Base-by-base conservation (phyloP, 2,888 invertebrate genomes). In the Omphaloscelis lunosa region DNA sequence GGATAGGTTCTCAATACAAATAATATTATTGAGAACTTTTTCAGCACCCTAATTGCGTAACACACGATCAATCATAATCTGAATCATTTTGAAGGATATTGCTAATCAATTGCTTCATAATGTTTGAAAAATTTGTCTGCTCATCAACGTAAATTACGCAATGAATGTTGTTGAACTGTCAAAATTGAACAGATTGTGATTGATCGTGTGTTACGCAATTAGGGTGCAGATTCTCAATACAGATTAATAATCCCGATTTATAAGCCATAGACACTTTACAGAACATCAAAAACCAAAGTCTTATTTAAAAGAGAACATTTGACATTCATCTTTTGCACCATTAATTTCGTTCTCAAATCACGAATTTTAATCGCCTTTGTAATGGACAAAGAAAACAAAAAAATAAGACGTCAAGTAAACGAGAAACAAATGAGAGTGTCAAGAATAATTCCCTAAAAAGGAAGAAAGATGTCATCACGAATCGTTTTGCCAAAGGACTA, bases 381-480 rank as follows among this genome's bases (percentile, higher is more conserved):
- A 67, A 81, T 63, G 61, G 56, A 75, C 76, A 62, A 72, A 82
- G 68, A 45, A 63, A 79, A 75, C 53, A 73, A 56, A 82, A 76
- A 76, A 74, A 69, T 74, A 72, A 71, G 59, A 67, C 71, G 41
- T 67, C 29, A 77, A 82, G 75, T 76, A 80, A 69, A 77, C 76
- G 73, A 80, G 77, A 86, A 87, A 88, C 83, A 84, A 87, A 84
- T 85, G 79, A 70, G 82, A 80, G 80, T 85, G 82, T 79, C 85
- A 83, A 71, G 68, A 86, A 87, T 86, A 88, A 87, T 86, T 79
- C 74, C 70, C n/a, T 39, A 82, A 87, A 87, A 89, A 88, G 87
- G 86, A 90, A 90, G 90, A 92, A 91, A 89, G 79, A 90, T 89
- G 90, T 89, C 91, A 85, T 66, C 88, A 86, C 88, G 86, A 91